A percentile compares a stretch with the other conserved stretches of the same genome.
These are phyloP conservation scores for Leucosticte australis DNA, from an alignment of 2,113 vertebrate genomes.

Conservation along the genomic window DNA sequence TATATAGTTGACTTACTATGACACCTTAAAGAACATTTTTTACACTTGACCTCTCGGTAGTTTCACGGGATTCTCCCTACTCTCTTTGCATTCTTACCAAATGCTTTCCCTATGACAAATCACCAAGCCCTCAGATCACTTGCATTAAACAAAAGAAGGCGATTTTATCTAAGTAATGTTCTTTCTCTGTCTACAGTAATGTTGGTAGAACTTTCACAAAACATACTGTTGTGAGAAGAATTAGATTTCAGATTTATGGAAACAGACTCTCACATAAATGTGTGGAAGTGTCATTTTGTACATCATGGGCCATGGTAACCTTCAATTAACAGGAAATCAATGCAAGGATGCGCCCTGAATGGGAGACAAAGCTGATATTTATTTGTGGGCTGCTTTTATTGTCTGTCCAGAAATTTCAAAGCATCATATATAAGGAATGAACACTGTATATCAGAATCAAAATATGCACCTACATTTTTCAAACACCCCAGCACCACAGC, in stretches of 20 bases:
- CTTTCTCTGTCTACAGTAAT: neutral
- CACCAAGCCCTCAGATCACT: conserved; percentile 2
- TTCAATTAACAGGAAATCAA: neutral
- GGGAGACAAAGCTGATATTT: neutral
- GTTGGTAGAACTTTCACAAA: neutral
- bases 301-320: neutral
- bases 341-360: neutral
- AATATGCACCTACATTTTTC: neutral
- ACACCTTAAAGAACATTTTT: conserved; percentile 35
- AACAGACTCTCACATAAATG: neutral
- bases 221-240: neutral
- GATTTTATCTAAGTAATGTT: neutral
- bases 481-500: neutral
- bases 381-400: neutral
- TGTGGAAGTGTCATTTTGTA: neutral
- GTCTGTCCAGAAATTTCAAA: neutral
- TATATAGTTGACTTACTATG: neutral
- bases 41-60: neutral
- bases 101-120: conserved; percentile 47
- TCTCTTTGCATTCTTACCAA: conserved; percentile 29
- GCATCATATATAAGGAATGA: neutral
- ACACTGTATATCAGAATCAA: neutral
- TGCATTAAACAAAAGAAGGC: conserved; percentile 43
- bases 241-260: neutral
- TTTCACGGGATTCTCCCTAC: conserved; percentile 43